Conservation (phyloP, 2,797 vertebrate genomes). For the Eurystomus glaucurus region DNA sequence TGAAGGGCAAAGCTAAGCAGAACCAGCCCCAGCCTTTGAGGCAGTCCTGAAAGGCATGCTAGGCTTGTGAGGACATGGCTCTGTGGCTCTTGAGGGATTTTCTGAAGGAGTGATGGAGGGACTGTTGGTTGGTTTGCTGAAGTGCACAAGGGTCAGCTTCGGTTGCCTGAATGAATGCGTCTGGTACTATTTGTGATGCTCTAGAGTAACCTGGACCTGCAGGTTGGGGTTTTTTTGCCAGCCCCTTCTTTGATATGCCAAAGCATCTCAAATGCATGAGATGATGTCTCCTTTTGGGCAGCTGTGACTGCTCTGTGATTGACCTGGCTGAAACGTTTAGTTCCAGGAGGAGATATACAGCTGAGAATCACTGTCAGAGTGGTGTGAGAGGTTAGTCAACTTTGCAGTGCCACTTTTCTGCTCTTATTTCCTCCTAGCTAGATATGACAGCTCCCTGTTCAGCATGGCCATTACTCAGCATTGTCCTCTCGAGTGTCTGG, state of each 20-base stretch:
- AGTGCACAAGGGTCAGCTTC: background rate
- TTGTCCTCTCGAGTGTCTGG: background rate
- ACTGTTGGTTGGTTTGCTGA: background rate
- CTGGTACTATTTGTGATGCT: background rate
- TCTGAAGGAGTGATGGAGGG: accelerated
- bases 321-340: background rate
- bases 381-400: background rate
- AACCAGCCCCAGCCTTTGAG: background rate
- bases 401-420: background rate
- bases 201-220: background rate
- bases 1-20: background rate
- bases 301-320: background rate
- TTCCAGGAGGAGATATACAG: background rate
- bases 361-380: background rate
- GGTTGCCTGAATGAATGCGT: background rate
- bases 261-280: background rate
- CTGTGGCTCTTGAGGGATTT: background rate
- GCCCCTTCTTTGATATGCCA: background rate
- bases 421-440: background rate
- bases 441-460: background rate
- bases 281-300: background rate
- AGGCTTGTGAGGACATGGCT: background rate
- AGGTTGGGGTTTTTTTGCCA: background rate
- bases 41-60: background rate
- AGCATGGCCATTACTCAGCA: background rate